Conservation (phyloP, 2,888 invertebrate species). For the Platycheirus albimanus region DNA sequence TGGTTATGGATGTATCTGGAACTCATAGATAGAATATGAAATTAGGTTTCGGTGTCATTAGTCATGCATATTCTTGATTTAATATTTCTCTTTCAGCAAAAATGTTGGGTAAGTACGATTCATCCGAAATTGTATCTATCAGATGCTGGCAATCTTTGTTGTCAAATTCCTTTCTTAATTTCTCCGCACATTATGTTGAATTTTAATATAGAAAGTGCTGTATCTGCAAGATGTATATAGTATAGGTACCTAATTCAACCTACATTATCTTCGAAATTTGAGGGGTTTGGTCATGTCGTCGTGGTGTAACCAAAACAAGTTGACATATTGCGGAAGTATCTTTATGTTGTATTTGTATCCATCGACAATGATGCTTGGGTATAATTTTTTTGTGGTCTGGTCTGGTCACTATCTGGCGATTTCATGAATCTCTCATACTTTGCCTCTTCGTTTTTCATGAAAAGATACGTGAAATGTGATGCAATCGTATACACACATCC, state of each 20-base stretch:
- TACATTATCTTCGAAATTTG: constrained; percentile 1
- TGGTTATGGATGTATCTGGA: constrained; percentile 35
- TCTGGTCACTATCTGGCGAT: constrained; percentile 10
- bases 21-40: constrained; percentile 33
- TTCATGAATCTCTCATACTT: constrained; percentile 25
- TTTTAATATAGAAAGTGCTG: constrained; percentile 51
- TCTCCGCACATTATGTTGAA: constrained; percentile 13
- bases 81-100: constrained; percentile 59
- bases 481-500: constrained; percentile 45
- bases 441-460: constrained; percentile 19
- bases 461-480: constrained; percentile 27
- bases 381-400: constrained; percentile 40
- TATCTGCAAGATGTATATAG: constrained; percentile 17
- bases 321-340: constrained; percentile 56
- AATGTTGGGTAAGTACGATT: constrained; percentile 52
- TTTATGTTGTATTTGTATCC: constrained; percentile 32
- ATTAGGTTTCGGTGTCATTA: constrained; percentile 69
- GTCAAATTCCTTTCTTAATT: constrained; percentile 34
- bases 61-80: constrained; percentile 38
- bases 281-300: not conserved
- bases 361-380: not conserved
- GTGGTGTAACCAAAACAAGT: constrained; percentile 13
- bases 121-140: constrained; percentile 32
- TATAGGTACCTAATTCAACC: constrained; percentile 12
- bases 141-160: constrained; percentile 22